Evolutionary conservation across 2,113 vertebrate genomes (phyloP), one percentile per base, ranked within the genome.

Genomic region (Stigmatopora argus): DNA sequence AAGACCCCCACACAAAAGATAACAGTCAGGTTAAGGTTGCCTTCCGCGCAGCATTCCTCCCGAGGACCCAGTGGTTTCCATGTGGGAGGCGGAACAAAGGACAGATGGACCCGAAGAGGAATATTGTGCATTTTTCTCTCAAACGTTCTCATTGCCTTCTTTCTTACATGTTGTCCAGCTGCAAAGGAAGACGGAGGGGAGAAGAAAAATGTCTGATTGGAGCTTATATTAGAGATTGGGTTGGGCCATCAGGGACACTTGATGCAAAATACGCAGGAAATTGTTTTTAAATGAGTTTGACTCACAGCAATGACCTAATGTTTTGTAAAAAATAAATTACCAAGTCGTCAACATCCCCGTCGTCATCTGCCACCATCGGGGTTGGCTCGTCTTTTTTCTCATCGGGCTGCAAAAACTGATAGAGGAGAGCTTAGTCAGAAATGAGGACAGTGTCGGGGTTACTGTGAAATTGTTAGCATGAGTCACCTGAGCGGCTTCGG

Each of bases 121-220:
- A 78, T 86, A 87, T 75, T 82, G 83, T 72, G 7, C 19, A 31
- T 76, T 65, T 77, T 63, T 59, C 18, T 62, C 35, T 34, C 31
- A 65, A 55, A 75, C 49, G 5, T 45, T 64, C 77, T 69, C 74
- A 48, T 19, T 41, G 62, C 68, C 59, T 78, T 66, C 56, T 61
- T 58, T 18, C 41, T 92, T 89, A 98, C 82, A 98, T 96, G 94
- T 96, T 92, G 87, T 97, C 96, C 88, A 98, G 89, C 96, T 98
- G 90, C 66, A 91, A 86, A 89, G 0, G 82, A 83, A 88, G 87
- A 82, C 55, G 10, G 13, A 64, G 13, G 7, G 34, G 57, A 4
- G 34, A 56, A 55, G 46, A 56, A 55, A 19, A 58, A 67, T 3
- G 45, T 19, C 1, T 9, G 19, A 66, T 10, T 46, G 1, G 66